Base-by-base conservation (phyloP, 2,888 invertebrate genomes). In the Drosophila mercatorum region DNA sequence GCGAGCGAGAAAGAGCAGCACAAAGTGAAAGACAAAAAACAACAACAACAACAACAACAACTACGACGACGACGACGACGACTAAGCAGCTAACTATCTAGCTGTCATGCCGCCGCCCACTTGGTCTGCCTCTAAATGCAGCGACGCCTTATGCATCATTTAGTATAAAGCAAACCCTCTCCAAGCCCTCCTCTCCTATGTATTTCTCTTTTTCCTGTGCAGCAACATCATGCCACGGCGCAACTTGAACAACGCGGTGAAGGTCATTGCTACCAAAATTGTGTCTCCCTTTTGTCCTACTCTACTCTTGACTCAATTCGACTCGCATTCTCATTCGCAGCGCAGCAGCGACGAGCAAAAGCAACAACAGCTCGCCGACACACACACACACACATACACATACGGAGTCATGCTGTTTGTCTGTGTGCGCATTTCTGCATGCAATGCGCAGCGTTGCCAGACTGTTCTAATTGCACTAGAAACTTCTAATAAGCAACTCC, bases 191-290 rank as follows among this genome's bases (percentile, higher is more conserved):
- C 8, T 5, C 5, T 34, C 36, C 72, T 80, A 58, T 70, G 52
- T 68, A 73, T 68, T 70, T 69, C 53, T 69, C 64, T 65, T 59
- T 68, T 69, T 58, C 72, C 68, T 79, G 65, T 80, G 75, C 74
- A 51, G 28, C 64, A 76, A 71, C 58, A 56, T 69, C 73, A 78
- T 62, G 59, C 72, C 70, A 80, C 69, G 79, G 68, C 77, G 73
- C 85, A 85, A 83, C 88, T 85, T 90, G 87, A 90, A 92, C 92
- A 92, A 92, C 92, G 92, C 92, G 92, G 92, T 93, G 92, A 93
- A 93, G 92, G 92, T 93, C 92, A 92, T 92, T 93, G 92, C 92
- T 93, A 92, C 92, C 92, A 92, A 91, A 92, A 91, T 90, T 90
- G 90, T 86, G 91, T 84, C 90, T 91, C 91, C 91, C 91, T 90